Evolutionary conservation across 2,113 vertebrate species (phyloP), one percentile per base, ranked within the genome.

Genomic region (Crotophaga sulcirostris): DNA sequence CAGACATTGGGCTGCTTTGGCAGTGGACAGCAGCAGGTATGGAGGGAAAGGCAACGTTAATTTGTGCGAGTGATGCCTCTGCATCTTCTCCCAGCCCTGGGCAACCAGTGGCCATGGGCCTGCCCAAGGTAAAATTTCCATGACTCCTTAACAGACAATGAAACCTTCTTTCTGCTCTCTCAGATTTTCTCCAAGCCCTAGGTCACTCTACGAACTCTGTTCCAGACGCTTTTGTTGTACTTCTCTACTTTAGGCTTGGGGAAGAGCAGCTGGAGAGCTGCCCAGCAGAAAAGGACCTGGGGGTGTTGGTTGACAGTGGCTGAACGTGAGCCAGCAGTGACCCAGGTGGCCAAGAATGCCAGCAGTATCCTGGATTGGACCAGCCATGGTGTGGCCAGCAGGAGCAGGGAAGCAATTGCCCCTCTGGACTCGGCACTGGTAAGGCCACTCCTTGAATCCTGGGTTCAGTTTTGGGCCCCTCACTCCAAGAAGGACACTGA

Each of bases 11-110:
- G 16, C 11, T 11, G 1, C 33, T 9, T n/a, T 44, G 56, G 74
- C 40, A 28, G 31, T 3, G 52, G 29, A 24, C 64, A 60, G 60
- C 54, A 92, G 58, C 70, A 72, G 47, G 24, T 8, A 25, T 0
- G 2, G 31, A 5, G 29, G 55, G 63, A 64, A 80, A 60, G n/a
- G 51, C 19, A 47, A 28, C 5, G 33, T 9, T 2, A 5, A 81
- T 28, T 0, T 10, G 24, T 16, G 38, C 13, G n/a, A 92, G 20
- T 2, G 0, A 19, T 38, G 47, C 59, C 66, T 13, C 49, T 31
- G 74, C 25, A 58, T 45, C 40, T 68, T 54, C 44, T 17, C 49
- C 94, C 88, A 33, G 62, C 25, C 60, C 29, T 2, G 9, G 26
- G 79, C 58, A 87, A 72, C 11, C 13, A 73, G 28, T 31, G 54